Evolutionary conservation across 2,888 invertebrate species (phyloP), one percentile per base, ranked within the genome.

Genomic region (Caenorhabditis zanzibari): DNA sequence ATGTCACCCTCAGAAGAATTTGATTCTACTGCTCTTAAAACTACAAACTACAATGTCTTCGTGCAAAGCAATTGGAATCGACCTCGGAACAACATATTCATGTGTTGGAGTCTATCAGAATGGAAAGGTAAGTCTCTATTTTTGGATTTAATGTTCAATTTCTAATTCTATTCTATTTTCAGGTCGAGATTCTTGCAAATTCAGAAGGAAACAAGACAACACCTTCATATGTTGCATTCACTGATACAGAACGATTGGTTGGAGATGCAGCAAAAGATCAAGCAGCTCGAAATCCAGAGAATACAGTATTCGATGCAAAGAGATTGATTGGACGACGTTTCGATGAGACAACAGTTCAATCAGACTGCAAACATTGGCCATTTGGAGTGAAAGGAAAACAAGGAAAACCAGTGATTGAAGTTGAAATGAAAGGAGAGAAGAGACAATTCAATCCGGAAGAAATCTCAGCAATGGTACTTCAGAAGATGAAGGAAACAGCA

Each of bases 341-440:
- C 89, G 92, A 93, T 24, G 94, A 94, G 41, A 22, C 90, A 0
- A 83, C 92, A 19, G 93, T 94, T 32, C 92, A 92, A 81, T 81
- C 88, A 9, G 92, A 92, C 83, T 90, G 91, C 87, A 90, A 90
- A 75, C 90, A 90, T 75, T 91, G 91, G 89, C 92, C 92, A 26
- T 92, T 92, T 81, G 88, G 89, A 41, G 85, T 92, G 64, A 88
- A 86, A 66, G 84, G 79, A 61, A 86, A 83, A 38, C 85, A 80
- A 28, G 85, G 85, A 12, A 88, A 89, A 59, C 88, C 89, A 54
- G 84, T 88, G 58, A 71, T 89, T 59, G 94, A 95, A 93, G 96
- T 96, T 26, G 93, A 95, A 85, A 96, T 96, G 94, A 96, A 96
- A 93, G 96, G 96, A 47, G 96, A 96, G 93, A 93, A 93, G 74